Percentiles rank a stretch among this genome's conserved stretches.
Evolutionary conservation across 2,113 vertebrate species (phyloP).

Genomic region (Paradisaea rubra): DNA sequence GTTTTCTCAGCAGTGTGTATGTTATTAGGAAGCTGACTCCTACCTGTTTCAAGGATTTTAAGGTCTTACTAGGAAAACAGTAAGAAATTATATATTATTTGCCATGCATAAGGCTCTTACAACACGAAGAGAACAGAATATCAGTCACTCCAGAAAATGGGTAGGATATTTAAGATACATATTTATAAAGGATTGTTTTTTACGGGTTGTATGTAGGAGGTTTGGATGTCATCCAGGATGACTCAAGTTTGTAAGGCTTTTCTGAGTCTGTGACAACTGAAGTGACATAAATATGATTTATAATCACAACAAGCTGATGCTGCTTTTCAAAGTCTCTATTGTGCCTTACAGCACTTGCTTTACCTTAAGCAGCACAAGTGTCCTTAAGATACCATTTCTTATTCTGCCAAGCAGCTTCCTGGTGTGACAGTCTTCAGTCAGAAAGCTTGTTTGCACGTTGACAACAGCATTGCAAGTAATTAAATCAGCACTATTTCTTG

Average conservation of each 20-base stretch:
- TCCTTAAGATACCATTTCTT: background rate
- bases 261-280: slow-evolving; percentile 16
- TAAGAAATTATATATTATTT: background rate
- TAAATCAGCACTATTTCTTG: background rate
- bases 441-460: background rate
- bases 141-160: background rate
- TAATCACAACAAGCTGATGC: background rate
- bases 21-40: background rate
- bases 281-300: slow-evolving; percentile 36
- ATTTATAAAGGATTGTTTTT: background rate
- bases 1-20: background rate
- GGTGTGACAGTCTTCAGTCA: background rate
- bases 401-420: background rate
- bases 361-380: background rate
- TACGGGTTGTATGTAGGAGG: background rate
- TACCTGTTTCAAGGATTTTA: background rate
- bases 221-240: slow-evolving; percentile 24
- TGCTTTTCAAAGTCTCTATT: background rate
- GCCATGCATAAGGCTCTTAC: background rate
- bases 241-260: slow-evolving; percentile 37
- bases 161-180: background rate
- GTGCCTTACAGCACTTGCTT: background rate
- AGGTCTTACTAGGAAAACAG: background rate
- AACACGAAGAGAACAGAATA: background rate
- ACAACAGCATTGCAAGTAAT: background rate